phyloP scores from a whole-genome alignment of 2,113 vertebrate genomes.

The Rhinopomastus cyanomelas region DNA sequence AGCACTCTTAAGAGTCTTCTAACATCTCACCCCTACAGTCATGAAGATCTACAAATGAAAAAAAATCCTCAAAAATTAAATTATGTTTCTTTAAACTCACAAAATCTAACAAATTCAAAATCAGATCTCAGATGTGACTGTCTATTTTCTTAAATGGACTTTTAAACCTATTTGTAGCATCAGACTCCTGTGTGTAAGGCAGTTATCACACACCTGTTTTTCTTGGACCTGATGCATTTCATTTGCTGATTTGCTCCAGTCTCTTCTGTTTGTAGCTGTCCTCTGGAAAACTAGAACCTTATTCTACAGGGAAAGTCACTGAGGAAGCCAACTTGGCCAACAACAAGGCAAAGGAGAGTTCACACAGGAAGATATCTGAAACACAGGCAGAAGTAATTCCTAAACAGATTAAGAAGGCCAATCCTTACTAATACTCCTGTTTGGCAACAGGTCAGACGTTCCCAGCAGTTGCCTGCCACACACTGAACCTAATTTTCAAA shows the following conservation, averaged over 20 bases:
- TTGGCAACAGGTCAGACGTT: background rate
- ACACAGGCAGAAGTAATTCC: background rate
- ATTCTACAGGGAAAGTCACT: background rate
- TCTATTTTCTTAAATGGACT: background rate
- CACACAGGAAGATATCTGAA: background rate
- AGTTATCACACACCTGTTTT: background rate
- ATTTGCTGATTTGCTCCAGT: background rate
- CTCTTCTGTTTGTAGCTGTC: background rate
- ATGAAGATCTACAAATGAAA: background rate
- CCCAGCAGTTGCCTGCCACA: background rate
- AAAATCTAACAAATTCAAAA: background rate
- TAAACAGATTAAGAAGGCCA: background rate
- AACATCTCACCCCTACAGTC: background rate
- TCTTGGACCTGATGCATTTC: background rate
- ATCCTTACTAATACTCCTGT: background rate
- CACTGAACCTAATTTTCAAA: background rate
- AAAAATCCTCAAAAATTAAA: background rate
- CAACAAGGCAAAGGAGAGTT: background rate
- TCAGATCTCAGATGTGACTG: background rate
- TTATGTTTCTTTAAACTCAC: background rate
- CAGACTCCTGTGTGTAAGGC: background rate
- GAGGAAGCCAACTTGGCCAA: background rate
- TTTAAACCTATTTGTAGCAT: background rate
- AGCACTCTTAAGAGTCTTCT: background rate
- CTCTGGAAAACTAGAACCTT: background rate